Conservation (phyloP, 2,113 vertebrate species). For the Neolamprologus caudopunctatus region DNA sequence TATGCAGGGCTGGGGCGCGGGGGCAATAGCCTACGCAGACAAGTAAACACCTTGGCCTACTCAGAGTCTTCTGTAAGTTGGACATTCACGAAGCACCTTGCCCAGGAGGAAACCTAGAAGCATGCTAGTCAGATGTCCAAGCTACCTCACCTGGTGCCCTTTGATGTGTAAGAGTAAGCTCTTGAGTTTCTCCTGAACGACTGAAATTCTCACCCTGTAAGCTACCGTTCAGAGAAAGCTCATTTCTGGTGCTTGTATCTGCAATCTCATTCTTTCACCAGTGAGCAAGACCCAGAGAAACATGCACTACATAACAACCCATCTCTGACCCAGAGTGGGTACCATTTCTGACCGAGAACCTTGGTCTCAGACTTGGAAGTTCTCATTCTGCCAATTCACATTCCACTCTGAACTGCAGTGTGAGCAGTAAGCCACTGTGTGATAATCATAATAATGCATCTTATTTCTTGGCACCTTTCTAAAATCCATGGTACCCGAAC, state of each 20-base stretch:
- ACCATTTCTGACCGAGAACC: background rate
- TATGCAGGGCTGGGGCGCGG: fast-evolving
- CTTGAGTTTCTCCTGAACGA: background rate
- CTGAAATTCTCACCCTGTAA: background rate
- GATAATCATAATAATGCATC: background rate
- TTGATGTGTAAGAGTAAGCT: background rate
- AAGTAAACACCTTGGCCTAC: background rate
- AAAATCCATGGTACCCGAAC: background rate
- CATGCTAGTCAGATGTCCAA: background rate
- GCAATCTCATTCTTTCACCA: background rate
- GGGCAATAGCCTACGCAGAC: background rate
- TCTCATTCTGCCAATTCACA: background rate
- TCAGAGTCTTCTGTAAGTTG: background rate
- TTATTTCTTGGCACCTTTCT: background rate
- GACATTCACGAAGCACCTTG: background rate
- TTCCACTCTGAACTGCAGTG: background rate
- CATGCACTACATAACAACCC: background rate
- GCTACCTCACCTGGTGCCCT: background rate
- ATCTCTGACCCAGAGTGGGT: background rate
- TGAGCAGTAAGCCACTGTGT: background rate
- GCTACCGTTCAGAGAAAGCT: background rate
- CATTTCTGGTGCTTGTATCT: background rate
- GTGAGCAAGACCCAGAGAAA: background rate
- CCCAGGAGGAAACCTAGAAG: background rate
- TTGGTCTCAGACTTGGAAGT: background rate